phyloP scores from a whole-genome alignment of 2,888 invertebrate genomes.

The Tetranychus truncatus region DNA sequence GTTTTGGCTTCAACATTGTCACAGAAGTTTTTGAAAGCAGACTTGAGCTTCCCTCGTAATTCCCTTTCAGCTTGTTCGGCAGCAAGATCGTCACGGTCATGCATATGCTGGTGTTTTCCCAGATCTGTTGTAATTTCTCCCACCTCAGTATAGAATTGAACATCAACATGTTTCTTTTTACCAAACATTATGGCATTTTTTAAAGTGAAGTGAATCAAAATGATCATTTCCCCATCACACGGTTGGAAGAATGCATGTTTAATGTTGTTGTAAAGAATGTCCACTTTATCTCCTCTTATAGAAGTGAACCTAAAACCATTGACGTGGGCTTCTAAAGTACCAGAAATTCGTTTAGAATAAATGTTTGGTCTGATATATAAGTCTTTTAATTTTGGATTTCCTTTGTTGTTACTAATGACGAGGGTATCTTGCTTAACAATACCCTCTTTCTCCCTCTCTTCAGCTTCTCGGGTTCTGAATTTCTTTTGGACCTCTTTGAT shows the following conservation, averaged over 20 bases:
- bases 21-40: slow-evolving; percentile 94
- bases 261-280: slow-evolving; percentile 96
- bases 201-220: slow-evolving; percentile 90
- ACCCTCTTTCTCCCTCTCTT: slow-evolving; percentile 91
- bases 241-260: slow-evolving; percentile 98
- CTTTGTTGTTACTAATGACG: slow-evolving; percentile 78
- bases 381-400: slow-evolving; percentile 92
- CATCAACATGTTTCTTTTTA: slow-evolving; percentile 95
- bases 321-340: slow-evolving; percentile 76
- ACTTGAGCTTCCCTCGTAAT: slow-evolving; percentile 81
- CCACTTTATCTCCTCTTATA: slow-evolving; percentile 97
- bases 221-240: slow-evolving; percentile 98
- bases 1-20: slow-evolving; percentile 89
- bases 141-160: slow-evolving; percentile 98
- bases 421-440: slow-evolving; percentile 94
- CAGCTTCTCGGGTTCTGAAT: slow-evolving; percentile 92
- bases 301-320: slow-evolving; percentile 85
- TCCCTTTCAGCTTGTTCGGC: slow-evolving; percentile 97
- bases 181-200: slow-evolving; percentile 99
- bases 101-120: slow-evolving; percentile 99
- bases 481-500: slow-evolving; percentile 99
- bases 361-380: slow-evolving; percentile 97
- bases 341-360: slow-evolving; percentile 64
- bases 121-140: slow-evolving; percentile 98
- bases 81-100: slow-evolving; percentile 92